A percentile compares a stretch with the other conserved stretches of the same genome.
Evolutionary conservation across 1,140 invertebrate genomes (phyloP).

Genomic region (Oscheius sp.): DNA sequence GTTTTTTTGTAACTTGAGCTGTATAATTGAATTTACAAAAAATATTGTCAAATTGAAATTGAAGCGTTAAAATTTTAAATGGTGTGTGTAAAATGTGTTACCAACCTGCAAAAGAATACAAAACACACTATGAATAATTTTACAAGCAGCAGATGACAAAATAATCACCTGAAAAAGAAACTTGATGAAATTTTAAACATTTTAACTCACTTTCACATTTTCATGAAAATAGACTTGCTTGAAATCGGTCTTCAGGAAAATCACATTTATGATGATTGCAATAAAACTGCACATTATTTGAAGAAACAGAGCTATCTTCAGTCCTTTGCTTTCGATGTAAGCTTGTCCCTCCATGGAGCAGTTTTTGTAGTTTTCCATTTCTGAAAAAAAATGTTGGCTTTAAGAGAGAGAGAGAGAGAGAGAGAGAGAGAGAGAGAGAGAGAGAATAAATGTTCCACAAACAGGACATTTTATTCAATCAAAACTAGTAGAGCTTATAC

Average conservation of each 20-base stretch:
- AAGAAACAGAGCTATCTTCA: neutral
- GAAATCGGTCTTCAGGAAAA: neutral
- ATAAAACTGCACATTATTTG: neutral
- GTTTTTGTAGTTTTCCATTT: neutral
- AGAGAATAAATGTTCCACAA: neutral
- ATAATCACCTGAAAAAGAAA: neutral
- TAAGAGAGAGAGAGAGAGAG: neutral
- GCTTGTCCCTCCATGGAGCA: neutral
- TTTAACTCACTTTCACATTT: neutral
- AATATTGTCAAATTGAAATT: too few relatives aligned
- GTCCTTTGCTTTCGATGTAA: neutral
- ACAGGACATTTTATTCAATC: too few relatives aligned
- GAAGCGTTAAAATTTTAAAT: too few relatives aligned
- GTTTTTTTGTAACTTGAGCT: too few relatives aligned
- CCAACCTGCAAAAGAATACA: neutral
- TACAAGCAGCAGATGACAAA: neutral
- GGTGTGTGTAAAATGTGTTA: too few relatives aligned
- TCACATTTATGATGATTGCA: neutral
- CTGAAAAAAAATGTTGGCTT: neutral
- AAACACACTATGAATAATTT: neutral
- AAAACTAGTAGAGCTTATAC: too few relatives aligned
- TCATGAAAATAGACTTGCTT: neutral
- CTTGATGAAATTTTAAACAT: neutral
- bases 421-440: neutral
- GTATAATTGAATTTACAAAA: too few relatives aligned